Conservation (phyloP, 2,888 invertebrate genomes). For the Macrosoma leucophasiata region DNA sequence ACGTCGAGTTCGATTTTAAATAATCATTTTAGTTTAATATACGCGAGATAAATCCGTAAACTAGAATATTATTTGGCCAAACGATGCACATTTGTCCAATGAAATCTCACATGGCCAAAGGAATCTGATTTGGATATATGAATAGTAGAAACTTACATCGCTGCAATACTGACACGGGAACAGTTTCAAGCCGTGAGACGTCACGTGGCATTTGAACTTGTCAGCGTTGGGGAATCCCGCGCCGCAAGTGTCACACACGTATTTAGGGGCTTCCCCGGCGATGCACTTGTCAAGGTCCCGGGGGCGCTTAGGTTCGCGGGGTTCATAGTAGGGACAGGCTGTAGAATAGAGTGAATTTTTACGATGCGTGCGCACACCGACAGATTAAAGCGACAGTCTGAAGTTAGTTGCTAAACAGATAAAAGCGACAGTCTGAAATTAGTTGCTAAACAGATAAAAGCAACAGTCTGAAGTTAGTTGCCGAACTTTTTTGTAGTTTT, state of each 20-base stretch:
- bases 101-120: background rate
- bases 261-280: conserved; percentile 28
- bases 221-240: conserved; percentile 40
- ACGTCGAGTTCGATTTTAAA: background rate
- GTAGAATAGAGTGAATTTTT: too few relatives aligned
- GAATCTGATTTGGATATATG: background rate
- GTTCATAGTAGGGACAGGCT: conserved; percentile 67
- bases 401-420: too few relatives aligned
- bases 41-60: background rate
- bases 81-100: background rate
- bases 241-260: conserved; percentile 61
- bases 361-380: too few relatives aligned
- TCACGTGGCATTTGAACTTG: conserved; percentile 46
- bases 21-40: background rate
- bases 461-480: too few relatives aligned
- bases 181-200: conserved; percentile 42
- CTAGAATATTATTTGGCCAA: background rate
- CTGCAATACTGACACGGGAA: conserved; percentile 57
- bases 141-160: conserved; percentile 33
- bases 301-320: conserved; percentile 50
- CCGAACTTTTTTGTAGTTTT: too few relatives aligned
- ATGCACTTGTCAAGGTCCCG: background rate
- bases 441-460: too few relatives aligned
- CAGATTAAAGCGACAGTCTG: too few relatives aligned
- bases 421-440: too few relatives aligned